phyloP scores from a whole-genome alignment of 2,797 vertebrate species.

The Phalloptychus januarius region DNA sequence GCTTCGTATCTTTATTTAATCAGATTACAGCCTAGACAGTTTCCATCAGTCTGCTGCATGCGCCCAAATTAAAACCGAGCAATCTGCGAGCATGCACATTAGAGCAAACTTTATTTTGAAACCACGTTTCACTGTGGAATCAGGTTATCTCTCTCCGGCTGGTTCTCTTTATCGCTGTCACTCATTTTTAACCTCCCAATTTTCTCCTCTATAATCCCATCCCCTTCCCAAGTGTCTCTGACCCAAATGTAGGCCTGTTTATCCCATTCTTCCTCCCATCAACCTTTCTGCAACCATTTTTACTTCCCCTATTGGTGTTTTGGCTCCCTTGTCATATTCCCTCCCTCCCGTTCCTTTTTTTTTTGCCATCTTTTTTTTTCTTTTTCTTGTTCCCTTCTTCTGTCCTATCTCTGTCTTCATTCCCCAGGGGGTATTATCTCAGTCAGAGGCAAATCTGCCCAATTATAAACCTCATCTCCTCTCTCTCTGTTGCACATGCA shows the following conservation, averaged over 20 bases:
- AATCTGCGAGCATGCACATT: slow-evolving; percentile 17
- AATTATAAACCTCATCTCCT: slow-evolving; percentile 84
- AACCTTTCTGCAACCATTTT: slow-evolving; percentile 56
- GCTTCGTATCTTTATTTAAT: slow-evolving; percentile 36
- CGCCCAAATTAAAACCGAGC: slow-evolving; percentile 27
- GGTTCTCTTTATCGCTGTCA: slow-evolving; percentile 44
- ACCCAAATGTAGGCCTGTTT: slow-evolving; percentile 35
- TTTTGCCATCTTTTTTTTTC: slow-evolving; percentile 37
- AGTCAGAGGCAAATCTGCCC: slow-evolving; percentile 82
- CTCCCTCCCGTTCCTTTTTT: slow-evolving; percentile 23
- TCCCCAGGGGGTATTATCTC: slow-evolving; percentile 82
- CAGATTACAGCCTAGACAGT: slow-evolving; percentile 38
- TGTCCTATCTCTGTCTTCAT: slow-evolving; percentile 59
- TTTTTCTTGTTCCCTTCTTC: slow-evolving; percentile 52
- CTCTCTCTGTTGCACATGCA: slow-evolving; percentile 22
- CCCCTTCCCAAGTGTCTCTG: slow-evolving; percentile 25
- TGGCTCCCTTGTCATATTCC: slow-evolving; percentile 42
- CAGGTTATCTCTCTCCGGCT: slow-evolving; percentile 16
- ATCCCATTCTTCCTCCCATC: slow-evolving; percentile 47
- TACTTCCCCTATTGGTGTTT: slow-evolving; percentile 55
- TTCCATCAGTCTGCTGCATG: slow-evolving; percentile 20
- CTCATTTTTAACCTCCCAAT: slow-evolving; percentile 48
- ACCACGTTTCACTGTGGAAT: slow-evolving; percentile 13
- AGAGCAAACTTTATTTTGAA: slow-evolving; percentile 40
- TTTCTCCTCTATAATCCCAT: slow-evolving; percentile 40